phyloP scores from a whole-genome alignment of 2,888 invertebrate species.

The Pedicia rivosa region DNA sequence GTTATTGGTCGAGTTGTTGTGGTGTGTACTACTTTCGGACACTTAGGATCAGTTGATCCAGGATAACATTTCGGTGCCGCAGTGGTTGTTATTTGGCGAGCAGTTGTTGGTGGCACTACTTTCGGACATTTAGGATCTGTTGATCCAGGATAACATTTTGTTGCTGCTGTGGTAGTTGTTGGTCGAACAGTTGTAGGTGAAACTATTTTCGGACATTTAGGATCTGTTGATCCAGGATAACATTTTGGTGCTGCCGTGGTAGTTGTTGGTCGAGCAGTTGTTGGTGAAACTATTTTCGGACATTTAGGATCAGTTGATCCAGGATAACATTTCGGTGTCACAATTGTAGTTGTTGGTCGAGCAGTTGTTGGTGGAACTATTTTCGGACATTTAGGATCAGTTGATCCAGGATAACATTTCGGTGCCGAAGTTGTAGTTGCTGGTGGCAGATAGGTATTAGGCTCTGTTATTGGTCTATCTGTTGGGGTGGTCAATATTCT shows the following conservation, averaged over 20 bases:
- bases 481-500: slow-evolving; percentile 21
- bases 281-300: no score
- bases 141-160: slow-evolving; percentile 29
- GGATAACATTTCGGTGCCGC: slow-evolving; percentile 23
- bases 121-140: slow-evolving; percentile 23
- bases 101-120: slow-evolving; percentile 13
- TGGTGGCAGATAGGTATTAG: no score
- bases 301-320: no score
- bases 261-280: no score
- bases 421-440: no score
- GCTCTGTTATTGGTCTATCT: no score
- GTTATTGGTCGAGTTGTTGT: slow-evolving; percentile 15
- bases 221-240: slow-evolving; percentile 19
- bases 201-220: slow-evolving; percentile 21
- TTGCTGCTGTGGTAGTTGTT: slow-evolving; percentile 16
- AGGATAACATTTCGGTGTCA: no score
- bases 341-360: no score
- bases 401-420: no score
- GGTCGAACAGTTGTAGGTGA: slow-evolving; percentile 10
- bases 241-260: slow-evolving; percentile 16
- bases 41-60: slow-evolving; percentile 26
- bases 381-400: no score
- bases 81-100: no score
- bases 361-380: no score
- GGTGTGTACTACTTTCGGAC: slow-evolving; percentile 20